Conservation (phyloP, 1,140 invertebrate species). For the Pogonomyrmex californicus region DNA sequence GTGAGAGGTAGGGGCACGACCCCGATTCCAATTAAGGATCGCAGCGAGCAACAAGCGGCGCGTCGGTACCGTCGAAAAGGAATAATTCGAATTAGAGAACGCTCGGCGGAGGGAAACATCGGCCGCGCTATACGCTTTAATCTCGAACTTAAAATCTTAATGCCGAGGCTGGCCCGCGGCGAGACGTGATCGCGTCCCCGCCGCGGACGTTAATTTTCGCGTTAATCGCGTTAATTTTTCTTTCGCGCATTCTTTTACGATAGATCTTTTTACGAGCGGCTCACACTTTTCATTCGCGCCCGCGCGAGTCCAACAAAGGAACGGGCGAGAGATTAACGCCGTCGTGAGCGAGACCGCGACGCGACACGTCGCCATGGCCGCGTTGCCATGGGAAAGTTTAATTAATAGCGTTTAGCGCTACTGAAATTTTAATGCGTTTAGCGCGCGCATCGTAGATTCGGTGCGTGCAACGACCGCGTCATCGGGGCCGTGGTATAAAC, state of each 20-base stretch:
- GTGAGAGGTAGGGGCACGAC: not conserved
- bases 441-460: conserved; percentile 64
- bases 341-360: not conserved
- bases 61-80: conserved; percentile 33
- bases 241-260: not conserved
- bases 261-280: conserved; percentile 20
- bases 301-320: conserved; percentile 52
- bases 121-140: conserved; percentile 14
- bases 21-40: conserved; percentile 44
- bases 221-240: conserved; percentile 33
- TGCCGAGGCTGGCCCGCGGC: not conserved
- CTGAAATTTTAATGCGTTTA: conserved; percentile 71
- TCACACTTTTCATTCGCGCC: conserved; percentile 10
- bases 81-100: conserved; percentile 35
- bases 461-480: not conserved
- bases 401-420: conserved; percentile 69
- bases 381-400: not conserved
- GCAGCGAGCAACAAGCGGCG: conserved; percentile 1
- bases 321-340: conserved; percentile 10
- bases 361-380: not conserved
- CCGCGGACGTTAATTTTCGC: not conserved
- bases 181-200: not conserved
- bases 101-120: not conserved
- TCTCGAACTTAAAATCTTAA: conserved; percentile 60
- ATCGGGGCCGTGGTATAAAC: not conserved